Base-by-base conservation (phyloP, 2,888 invertebrate species). In the Adela reaumurella region DNA sequence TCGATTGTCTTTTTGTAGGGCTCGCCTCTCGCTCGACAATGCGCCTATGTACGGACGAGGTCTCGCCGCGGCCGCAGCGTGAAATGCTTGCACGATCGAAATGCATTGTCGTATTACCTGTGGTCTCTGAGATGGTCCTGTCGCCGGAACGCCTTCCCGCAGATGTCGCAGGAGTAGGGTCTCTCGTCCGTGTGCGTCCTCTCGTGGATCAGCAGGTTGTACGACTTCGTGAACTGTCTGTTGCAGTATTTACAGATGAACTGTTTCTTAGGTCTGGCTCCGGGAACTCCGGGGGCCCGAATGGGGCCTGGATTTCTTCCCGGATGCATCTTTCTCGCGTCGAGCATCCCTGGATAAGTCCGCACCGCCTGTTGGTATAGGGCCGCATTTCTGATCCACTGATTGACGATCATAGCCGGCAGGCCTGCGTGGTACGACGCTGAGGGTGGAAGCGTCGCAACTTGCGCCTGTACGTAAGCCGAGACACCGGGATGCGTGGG, bases 221-320 rank as follows among this genome's bases (percentile, higher is more conserved):
- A 98, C 46, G 95, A 94, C 72, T 98, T 98, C 55, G 97, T 97
- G 77, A 98, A 98, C 66, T 97, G 94, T 35, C 97, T 86, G 66
- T 93, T 90, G 81, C 98, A 98, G 74, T 91, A 97, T 76, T 95
- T 94, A 84, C 97, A 98, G 64, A 98, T 97, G 77, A 96, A 97
- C 74, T 97, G 88, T 58, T 88, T 88, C 68, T 88, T 88, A 45
- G 88, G 88, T 54, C 88, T 78, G 28, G 76, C 81, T 58, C 85
- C 83, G 46, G 81, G 82, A 3, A 73, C 76, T 46, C 80, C 78
- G 1, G 81, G 80, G 1, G 83, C 78, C 59, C 84, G 73, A 64
- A 83, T 64, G 0, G 80, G 78, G 1, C 83, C 81, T 41, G 82
- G 78, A 57, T 73, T 81, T 35, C 63, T 64, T 51, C 80, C 80